Evolutionary conservation across 2,888 invertebrate species (phyloP), one percentile per base, ranked within the genome.

Genomic region (Autographa gamma): DNA sequence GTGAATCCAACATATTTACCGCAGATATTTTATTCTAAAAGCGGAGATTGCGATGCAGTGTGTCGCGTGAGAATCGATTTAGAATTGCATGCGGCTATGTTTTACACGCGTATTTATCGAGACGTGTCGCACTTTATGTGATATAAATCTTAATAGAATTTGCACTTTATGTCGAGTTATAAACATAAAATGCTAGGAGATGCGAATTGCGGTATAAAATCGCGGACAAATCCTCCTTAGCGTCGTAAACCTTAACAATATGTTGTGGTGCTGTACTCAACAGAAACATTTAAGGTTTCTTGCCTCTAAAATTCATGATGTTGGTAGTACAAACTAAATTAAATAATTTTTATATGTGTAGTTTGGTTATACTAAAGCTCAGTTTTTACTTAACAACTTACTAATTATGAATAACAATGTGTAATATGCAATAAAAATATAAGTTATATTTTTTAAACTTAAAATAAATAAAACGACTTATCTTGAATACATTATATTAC

Each of bases 131-230:
- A 32, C 25, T 2, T 18, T 43, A 18, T 6, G 64, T 60, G 60
- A 74, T 74, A 48, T 63, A 52, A 48, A 79, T 69, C 65, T 32
- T 2, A 48, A 79, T 78, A 69, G 60, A 69, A 63, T 73, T 66
- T 19, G 0, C 58, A 48, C 25, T 69, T 79, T 79, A 78, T 58
- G 74, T 18, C 63, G 60, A 58, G 69, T 69, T 74, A 74, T 78
- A 63, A 74, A 66, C 65, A 54, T 79, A 74, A 79, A 78, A 74
- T 63, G 31, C 54, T 63, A 8, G 18, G 48, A 5, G 58, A 61
- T 52, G 38, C 32, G 56, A 16, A 11, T 56, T 19, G 54, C 54
- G 54, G 54, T 25, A 56, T 56, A 74, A 78, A 64, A 18, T 11
- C 64, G 67, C 52, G 13, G 60, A 77, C 13, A 43, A 18, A 18